Conservation (phyloP, 2,888 invertebrate genomes). For the Drosophila merina region DNA sequence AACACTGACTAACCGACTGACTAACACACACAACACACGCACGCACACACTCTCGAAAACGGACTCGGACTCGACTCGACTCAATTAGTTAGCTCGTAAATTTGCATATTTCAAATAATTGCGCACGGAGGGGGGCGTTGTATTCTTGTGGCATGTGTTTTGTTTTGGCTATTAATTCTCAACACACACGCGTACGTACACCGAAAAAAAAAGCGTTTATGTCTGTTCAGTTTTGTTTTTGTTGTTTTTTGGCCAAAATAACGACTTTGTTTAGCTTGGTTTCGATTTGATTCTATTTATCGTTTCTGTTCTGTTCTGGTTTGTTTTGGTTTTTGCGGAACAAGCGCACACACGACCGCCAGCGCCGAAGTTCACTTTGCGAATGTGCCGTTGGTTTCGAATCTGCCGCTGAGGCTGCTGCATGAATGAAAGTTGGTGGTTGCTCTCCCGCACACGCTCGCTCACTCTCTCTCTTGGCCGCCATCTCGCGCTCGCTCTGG, state of each 20-base stretch:
- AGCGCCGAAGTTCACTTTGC: constrained; percentile 80
- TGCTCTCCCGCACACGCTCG: constrained; percentile 36
- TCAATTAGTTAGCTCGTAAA: constrained; percentile 79
- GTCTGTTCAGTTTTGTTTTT: not conserved
- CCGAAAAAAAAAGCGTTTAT: constrained; percentile 36
- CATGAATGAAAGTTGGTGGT: constrained; percentile 25
- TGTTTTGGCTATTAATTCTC: constrained; percentile 18
- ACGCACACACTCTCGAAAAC: constrained; percentile 33
- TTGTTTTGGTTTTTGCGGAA: constrained; percentile 42
- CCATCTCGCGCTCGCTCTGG: constrained; percentile 38
- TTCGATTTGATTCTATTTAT: constrained; percentile 19
- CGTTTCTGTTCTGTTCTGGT: constrained; percentile 31
- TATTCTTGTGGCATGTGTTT: constrained; percentile 36
- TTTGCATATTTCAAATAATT: constrained; percentile 70
- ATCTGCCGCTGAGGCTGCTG: constrained; percentile 4
- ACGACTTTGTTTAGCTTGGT: not conserved
- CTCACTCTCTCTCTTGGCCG: constrained; percentile 17
- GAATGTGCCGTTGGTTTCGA: constrained; percentile 50
- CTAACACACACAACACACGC: constrained; percentile 32
- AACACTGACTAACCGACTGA: constrained; percentile 7
- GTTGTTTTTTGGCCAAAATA: not conserved
- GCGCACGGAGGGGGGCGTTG: constrained; percentile 27
- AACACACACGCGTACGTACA: constrained; percentile 34
- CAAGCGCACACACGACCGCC: constrained; percentile 76
- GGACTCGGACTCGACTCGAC: constrained; percentile 32